Percentiles rank a stretch among this genome's conserved stretches.
Evolutionary conservation across 92 coral and sea anemone genomes (phyloP).

Genomic region (Palythoa caribaeorum): DNA sequence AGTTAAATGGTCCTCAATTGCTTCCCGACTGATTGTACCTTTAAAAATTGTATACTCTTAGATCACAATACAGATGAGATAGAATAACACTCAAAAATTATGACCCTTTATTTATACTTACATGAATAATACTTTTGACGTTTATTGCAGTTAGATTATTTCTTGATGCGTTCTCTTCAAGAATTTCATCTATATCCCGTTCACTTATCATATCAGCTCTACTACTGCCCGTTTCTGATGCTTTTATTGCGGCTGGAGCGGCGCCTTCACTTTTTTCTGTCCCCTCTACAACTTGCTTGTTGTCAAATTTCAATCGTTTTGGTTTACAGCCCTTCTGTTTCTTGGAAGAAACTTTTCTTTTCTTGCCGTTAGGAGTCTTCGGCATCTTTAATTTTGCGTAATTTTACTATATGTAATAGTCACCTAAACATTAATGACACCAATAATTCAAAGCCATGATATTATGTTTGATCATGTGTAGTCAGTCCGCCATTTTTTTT

Average conservation of each 20-base stretch:
- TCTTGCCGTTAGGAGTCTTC: constrained; percentile 75
- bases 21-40: too few species aligned
- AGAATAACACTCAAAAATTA: too few species aligned
- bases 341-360: constrained; percentile 71
- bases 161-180: constrained; percentile 87
- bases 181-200: constrained; percentile 75
- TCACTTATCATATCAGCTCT: constrained; percentile 28
- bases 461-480: neutral
- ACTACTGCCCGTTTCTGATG: constrained; percentile 43
- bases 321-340: constrained; percentile 51
- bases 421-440: neutral
- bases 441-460: neutral
- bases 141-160: constrained; percentile 87
- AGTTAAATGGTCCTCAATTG: too few species aligned
- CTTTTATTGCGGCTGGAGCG: constrained; percentile 11
- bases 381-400: constrained; percentile 72
- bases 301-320: constrained; percentile 65
- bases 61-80: too few species aligned
- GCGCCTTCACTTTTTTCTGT: neutral
- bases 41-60: too few species aligned
- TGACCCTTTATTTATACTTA: constrained; percentile 46
- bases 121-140: constrained; percentile 92
- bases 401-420: neutral
- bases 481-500: constrained; percentile 82
- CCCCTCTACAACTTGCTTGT: constrained; percentile 31